phyloP scores from a whole-genome alignment of 2,113 vertebrate genomes.

The Clupea harengus region DNA sequence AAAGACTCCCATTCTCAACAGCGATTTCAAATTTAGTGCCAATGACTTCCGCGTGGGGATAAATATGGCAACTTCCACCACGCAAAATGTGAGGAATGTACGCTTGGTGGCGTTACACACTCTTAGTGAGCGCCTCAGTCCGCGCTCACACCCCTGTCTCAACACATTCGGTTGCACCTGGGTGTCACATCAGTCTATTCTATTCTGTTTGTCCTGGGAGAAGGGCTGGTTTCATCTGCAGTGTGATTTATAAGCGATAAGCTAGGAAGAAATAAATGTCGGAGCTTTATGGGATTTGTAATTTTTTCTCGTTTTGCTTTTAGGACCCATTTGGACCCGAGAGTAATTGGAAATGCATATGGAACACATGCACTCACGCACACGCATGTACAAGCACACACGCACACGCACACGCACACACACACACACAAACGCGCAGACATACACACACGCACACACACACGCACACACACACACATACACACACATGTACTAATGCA shows the following conservation, averaged over 20 bases:
- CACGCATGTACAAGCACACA: not conserved
- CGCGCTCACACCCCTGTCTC: not conserved
- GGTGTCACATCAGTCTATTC: not conserved
- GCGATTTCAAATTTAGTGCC: not conserved
- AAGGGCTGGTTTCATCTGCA: not conserved
- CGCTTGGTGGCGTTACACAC: not conserved
- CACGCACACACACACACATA: not conserved
- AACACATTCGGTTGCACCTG: not conserved
- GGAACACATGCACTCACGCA: not conserved
- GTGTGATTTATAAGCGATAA: slow-evolving; percentile 14
- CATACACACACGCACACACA: not conserved
- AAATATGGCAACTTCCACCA: not conserved
- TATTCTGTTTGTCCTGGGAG: not conserved
- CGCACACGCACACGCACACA: slow-evolving; percentile 2
- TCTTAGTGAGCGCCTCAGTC: not conserved
- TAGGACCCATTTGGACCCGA: not conserved
- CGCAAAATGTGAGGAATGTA: not conserved
- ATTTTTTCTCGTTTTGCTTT: slow-evolving; percentile 22
- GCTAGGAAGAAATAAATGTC: not conserved
- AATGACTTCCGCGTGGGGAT: too few species aligned
- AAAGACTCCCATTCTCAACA: not conserved
- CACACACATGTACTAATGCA: not conserved
- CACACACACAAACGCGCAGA: not conserved
- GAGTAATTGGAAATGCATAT: not conserved
- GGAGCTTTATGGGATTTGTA: slow-evolving; percentile 26